Evolutionary conservation across 2,113 vertebrate species (phyloP).

Genomic region (Cottus gobio): DNA sequence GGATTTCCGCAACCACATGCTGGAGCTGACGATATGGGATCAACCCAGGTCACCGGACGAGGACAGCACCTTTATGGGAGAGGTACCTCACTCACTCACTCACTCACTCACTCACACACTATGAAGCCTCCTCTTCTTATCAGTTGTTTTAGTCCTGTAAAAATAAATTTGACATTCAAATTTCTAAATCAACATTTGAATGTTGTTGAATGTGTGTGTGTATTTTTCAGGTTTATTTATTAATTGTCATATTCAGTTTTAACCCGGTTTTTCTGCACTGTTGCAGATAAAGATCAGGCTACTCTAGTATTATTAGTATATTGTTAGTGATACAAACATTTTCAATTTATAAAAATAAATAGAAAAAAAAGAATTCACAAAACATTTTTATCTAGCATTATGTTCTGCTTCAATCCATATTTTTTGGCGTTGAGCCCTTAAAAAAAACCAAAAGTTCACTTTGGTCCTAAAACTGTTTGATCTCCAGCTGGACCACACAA

Average conservation of each 20-base stretch:
- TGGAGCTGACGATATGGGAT: slow-evolving; percentile 99
- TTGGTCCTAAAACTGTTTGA: no score
- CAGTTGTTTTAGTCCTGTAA: no score
- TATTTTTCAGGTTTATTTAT: no score
- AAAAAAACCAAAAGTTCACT: no score
- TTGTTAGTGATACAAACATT: no score
- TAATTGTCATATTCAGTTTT: neutral
- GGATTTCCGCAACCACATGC: slow-evolving; percentile 98
- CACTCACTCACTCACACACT: neutral
- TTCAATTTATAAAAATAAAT: no score
- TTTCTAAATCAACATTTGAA: neutral
- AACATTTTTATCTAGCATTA: no score
- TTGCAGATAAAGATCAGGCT: neutral
- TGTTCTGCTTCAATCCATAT: no score
- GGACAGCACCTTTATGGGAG: slow-evolving; percentile 97
- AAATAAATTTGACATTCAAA: neutral
- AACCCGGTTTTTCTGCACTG: neutral
- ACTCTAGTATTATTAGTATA: neutral
- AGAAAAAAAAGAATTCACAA: no score
- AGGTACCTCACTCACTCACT: slow-evolving; percentile 81
- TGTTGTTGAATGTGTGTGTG: neutral
- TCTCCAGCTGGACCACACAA: no score
- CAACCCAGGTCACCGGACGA: slow-evolving; percentile 95
- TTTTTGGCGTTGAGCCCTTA: no score
- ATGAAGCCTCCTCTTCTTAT: no score